Percentiles rank a stretch among this genome's conserved stretches.
Evolutionary conservation across 2,797 vertebrate species (phyloP).

Genomic region (Eulemur rubriventer): DNA sequence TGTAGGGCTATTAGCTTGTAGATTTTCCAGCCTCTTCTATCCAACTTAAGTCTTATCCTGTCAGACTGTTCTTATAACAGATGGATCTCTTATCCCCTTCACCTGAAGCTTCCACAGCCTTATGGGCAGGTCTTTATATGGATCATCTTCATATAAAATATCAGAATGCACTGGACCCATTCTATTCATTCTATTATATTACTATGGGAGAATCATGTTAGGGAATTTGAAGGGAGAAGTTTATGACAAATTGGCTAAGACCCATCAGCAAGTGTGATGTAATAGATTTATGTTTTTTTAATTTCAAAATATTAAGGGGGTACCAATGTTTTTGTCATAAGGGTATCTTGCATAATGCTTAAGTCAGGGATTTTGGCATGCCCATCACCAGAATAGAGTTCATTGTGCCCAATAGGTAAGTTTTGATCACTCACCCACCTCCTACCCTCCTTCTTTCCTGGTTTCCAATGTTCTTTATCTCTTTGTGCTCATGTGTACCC

Average conservation of each 20-base stretch:
- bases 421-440: not conserved
- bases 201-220: not conserved
- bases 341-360: no score
- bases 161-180: not conserved
- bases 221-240: not conserved
- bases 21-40: not conserved
- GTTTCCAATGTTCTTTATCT: not conserved
- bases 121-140: not conserved
- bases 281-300: not conserved
- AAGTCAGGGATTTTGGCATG: not conserved
- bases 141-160: not conserved
- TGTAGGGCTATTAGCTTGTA: not conserved
- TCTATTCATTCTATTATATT: not conserved
- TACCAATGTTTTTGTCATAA: not conserved
- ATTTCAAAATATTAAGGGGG: not conserved
- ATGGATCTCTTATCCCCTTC: not conserved
- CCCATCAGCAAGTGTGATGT: not conserved
- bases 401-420: not conserved
- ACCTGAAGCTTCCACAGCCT: not conserved
- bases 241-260: not conserved
- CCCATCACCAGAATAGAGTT: not conserved
- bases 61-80: not conserved
- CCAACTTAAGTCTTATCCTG: not conserved
- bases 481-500: not conserved
- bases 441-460: not conserved